A percentile compares a stretch with the other conserved stretches of the same genome.
These are phyloP conservation scores for Lepus europaeus DNA, from an alignment of 2,113 vertebrate species.

Conservation along the genomic window DNA sequence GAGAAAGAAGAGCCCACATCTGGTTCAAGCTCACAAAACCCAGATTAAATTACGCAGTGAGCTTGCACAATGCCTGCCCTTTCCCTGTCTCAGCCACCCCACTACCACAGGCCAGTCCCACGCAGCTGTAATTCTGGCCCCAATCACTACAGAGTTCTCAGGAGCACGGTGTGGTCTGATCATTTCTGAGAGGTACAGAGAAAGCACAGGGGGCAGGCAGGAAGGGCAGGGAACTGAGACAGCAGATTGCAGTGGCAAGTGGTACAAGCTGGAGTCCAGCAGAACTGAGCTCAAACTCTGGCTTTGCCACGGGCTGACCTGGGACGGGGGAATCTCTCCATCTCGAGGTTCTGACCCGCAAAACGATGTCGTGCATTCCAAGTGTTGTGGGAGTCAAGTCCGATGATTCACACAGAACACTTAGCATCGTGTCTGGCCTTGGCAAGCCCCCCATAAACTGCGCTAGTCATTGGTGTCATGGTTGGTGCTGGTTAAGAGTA, in stretches of 20 bases:
- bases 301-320: neutral
- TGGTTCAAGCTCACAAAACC: neutral
- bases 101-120: fast-evolving
- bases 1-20: neutral
- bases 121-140: too few relatives aligned
- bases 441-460: neutral
- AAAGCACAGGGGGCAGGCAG: neutral
- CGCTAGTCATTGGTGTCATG: neutral
- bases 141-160: neutral
- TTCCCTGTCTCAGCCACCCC: neutral
- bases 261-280: neutral
- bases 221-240: too few relatives aligned
- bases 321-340: neutral
- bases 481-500: neutral
- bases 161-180: neutral
- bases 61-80: neutral
- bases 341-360: neutral
- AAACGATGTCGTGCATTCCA: neutral
- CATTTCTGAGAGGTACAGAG: neutral
- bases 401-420: neutral
- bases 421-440: neutral
- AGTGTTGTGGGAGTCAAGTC: neutral
- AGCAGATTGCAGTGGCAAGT: neutral
- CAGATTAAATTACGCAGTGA: neutral
- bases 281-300: neutral